Percentiles rank a stretch among this genome's conserved stretches.
phyloP scores from a whole-genome alignment of 2,888 invertebrate species.

The Drosophila neutralis region DNA sequence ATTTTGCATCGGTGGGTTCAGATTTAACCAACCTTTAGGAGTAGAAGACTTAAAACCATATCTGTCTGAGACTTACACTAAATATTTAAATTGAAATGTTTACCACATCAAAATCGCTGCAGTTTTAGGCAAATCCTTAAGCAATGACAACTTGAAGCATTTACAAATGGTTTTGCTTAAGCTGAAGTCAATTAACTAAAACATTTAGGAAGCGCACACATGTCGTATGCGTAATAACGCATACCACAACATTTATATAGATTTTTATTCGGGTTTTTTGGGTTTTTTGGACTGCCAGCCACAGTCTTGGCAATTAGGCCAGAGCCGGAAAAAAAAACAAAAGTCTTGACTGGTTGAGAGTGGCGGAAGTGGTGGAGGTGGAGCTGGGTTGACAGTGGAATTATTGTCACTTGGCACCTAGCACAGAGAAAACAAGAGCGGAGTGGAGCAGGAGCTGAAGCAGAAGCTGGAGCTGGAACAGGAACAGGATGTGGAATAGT shows the following conservation, averaged over 20 bases:
- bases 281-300: slow-evolving; percentile 28
- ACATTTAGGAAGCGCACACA: slow-evolving; percentile 52
- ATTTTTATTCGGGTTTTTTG: slow-evolving; percentile 36
- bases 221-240: slow-evolving; percentile 64
- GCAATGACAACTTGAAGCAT: neutral
- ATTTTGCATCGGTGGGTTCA: neutral
- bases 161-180: neutral
- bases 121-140: neutral
- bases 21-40: neutral
- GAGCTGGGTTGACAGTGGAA: slow-evolving; percentile 57
- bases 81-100: neutral
- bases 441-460: neutral
- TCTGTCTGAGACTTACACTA: neutral
- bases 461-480: neutral
- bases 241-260: slow-evolving; percentile 50
- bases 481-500: slow-evolving; percentile 39
- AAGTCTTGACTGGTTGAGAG: slow-evolving; percentile 31
- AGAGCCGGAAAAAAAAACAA: slow-evolving; percentile 64
- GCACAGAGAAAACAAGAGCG: slow-evolving; percentile 39
- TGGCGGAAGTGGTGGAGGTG: neutral
- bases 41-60: neutral
- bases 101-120: neutral
- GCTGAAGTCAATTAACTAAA: slow-evolving; percentile 33
- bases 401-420: slow-evolving; percentile 79
- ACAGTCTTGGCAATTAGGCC: slow-evolving; percentile 75